Percentiles rank a stretch among this genome's conserved stretches.
These are phyloP conservation scores for Megaceryle alcyon DNA, from an alignment of 2,797 vertebrate species.

Conservation along the genomic window DNA sequence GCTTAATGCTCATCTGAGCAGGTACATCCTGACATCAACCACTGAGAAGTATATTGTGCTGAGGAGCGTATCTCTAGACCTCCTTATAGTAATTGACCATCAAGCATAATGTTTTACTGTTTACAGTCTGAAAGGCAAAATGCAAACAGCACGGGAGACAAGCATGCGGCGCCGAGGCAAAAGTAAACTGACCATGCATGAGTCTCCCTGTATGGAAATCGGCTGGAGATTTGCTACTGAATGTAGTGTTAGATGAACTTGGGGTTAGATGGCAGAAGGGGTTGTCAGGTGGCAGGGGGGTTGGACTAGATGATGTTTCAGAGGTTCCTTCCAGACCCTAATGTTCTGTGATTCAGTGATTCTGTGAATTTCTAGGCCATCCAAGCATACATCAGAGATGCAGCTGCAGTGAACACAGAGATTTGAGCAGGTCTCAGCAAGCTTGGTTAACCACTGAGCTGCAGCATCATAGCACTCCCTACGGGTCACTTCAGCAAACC, in stretches of 20 bases:
- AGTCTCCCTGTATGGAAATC: not conserved
- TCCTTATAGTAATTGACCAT: not conserved
- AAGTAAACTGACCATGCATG: not conserved
- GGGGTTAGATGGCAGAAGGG: too few species aligned
- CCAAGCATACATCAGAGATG: not conserved
- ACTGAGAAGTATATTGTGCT: rapidly evolving
- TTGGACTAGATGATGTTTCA: too few species aligned
- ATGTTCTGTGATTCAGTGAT: too few species aligned
- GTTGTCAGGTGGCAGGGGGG: too few species aligned
- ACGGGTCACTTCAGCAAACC: rapidly evolving
- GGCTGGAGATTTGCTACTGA: not conserved
- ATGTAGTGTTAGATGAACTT: not conserved
- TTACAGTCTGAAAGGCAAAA: not conserved
- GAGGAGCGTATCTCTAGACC: not conserved
- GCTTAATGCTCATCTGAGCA: not conserved
- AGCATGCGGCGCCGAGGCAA: not conserved
- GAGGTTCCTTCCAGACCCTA: too few species aligned
- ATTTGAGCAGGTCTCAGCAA: not conserved
- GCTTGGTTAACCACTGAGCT: not conserved
- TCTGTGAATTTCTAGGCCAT: not conserved
- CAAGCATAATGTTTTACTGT: not conserved
- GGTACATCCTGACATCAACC: not conserved
- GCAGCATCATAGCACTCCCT: not conserved
- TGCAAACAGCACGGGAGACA: not conserved
- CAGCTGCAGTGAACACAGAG: not conserved